Percentiles rank a stretch among this genome's conserved stretches.
phyloP scores from a whole-genome alignment of 2,888 invertebrate species.

The Drosophila picticornis region DNA sequence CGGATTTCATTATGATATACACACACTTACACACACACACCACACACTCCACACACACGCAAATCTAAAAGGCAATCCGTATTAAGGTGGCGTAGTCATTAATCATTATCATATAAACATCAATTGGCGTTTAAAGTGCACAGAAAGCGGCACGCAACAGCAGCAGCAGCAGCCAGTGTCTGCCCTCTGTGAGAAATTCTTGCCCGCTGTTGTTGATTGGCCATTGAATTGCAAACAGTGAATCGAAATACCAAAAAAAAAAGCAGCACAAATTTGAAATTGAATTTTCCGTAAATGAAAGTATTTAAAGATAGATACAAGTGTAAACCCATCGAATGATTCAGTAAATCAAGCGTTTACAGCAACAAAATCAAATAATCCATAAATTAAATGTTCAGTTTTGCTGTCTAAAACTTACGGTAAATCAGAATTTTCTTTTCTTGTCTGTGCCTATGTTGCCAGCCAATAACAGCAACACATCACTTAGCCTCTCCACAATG shows the following conservation, averaged over 20 bases:
- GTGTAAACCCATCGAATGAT: neutral
- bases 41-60: constrained; percentile 2
- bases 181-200: constrained; percentile 20
- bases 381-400: neutral
- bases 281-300: constrained; percentile 59
- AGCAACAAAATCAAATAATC: neutral
- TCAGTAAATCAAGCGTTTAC: neutral
- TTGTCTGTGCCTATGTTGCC: neutral
- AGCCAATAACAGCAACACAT: neutral
- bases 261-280: constrained; percentile 56
- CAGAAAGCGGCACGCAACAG: constrained; percentile 13
- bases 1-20: constrained; percentile 26
- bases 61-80: constrained; percentile 60
- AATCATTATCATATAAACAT: constrained; percentile 80
- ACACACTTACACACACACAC: constrained; percentile 35
- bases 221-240: constrained; percentile 49
- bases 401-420: neutral
- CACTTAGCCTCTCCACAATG: neutral
- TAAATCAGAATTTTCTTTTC: neutral
- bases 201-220: constrained; percentile 60
- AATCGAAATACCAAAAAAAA: constrained; percentile 13
- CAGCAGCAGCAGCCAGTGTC: constrained; percentile 7
- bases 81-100: constrained; percentile 62
- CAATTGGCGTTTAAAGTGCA: constrained; percentile 70
- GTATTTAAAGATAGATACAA: neutral